Evolutionary conservation across 2,888 invertebrate genomes (phyloP).

Genomic region (Punctoribates punctum): DNA sequence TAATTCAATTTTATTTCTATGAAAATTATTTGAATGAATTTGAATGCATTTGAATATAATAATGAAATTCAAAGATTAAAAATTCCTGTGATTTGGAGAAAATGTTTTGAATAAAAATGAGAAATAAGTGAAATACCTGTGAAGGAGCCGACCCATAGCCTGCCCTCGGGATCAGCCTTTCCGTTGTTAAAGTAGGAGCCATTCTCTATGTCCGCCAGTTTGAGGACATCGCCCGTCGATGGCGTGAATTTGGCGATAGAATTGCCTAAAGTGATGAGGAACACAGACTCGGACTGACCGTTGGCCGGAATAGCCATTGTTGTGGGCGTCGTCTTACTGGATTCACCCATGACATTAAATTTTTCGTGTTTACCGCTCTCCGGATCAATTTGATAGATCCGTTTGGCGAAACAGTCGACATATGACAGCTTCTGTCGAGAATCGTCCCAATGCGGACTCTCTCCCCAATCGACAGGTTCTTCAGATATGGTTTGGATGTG

Average conservation of each 20-base stretch:
- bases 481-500: slow-evolving; percentile 1
- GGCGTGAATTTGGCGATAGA: neutral
- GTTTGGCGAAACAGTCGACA: slow-evolving; percentile 17
- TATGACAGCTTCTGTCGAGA: slow-evolving; percentile 2
- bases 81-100: no score
- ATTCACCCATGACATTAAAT: neutral
- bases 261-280: neutral
- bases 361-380: neutral
- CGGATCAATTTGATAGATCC: slow-evolving; percentile 15
- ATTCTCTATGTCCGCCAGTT: neutral
- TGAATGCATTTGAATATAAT: no score
- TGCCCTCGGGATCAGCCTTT: neutral
- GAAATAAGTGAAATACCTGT: neutral
- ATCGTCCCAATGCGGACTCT: slow-evolving; percentile 24
- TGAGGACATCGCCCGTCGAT: neutral
- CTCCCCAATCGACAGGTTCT: slow-evolving; percentile 22
- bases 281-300: neutral
- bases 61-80: no score
- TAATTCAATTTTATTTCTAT: no score
- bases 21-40: no score
- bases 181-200: slow-evolving; percentile 17
- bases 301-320: slow-evolving; percentile 7
- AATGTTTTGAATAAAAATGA: no score
- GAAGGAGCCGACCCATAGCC: slow-evolving; percentile 14
- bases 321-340: neutral